These are phyloP conservation scores for Amphipyra berbera DNA, from an alignment of 2,888 invertebrate genomes.

Conservation along the genomic window DNA sequence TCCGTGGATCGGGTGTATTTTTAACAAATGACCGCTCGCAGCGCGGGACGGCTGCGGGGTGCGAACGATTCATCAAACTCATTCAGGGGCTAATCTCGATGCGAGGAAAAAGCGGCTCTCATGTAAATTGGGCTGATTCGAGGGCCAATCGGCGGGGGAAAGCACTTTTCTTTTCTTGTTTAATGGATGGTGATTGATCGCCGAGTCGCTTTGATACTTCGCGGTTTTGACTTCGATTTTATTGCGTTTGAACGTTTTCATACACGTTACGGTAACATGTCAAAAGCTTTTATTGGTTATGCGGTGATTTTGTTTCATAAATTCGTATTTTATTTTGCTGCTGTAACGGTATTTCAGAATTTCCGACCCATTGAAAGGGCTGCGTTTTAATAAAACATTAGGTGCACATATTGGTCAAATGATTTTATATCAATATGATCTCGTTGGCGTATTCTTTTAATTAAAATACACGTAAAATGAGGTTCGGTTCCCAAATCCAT, in stretches of 20 bases:
- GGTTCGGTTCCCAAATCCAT: slow-evolving; percentile 57
- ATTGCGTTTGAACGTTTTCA: slow-evolving; percentile 78
- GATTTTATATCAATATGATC: slow-evolving; percentile 39
- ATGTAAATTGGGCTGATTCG: slow-evolving; percentile 89
- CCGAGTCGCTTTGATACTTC: slow-evolving; percentile 83
- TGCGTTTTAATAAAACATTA: slow-evolving; percentile 29
- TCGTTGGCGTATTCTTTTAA: slow-evolving; percentile 38
- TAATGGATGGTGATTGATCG: slow-evolving; percentile 90
- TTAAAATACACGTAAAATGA: slow-evolving; percentile 48
- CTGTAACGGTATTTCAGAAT: slow-evolving; percentile 17
- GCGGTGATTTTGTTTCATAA: slow-evolving; percentile 33
- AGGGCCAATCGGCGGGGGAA: slow-evolving; percentile 88
- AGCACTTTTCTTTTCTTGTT: slow-evolving; percentile 89
- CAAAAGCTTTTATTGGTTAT: slow-evolving; percentile 51
- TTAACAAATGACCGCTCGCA: slow-evolving; percentile 88
- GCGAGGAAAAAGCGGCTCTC: slow-evolving; percentile 90
- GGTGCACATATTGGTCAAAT: slow-evolving; percentile 23
- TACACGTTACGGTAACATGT: slow-evolving; percentile 58
- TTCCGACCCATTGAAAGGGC: slow-evolving; percentile 9
- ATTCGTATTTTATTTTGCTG: slow-evolving; percentile 17
- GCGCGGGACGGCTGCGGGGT: slow-evolving; percentile 74
- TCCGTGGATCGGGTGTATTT: slow-evolving; percentile 89
- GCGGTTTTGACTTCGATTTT: slow-evolving; percentile 87
- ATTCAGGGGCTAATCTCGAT: slow-evolving; percentile 89
- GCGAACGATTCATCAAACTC: slow-evolving; percentile 89